Base-by-base conservation (phyloP, 2,888 invertebrate species). In the Apamea crenata region DNA sequence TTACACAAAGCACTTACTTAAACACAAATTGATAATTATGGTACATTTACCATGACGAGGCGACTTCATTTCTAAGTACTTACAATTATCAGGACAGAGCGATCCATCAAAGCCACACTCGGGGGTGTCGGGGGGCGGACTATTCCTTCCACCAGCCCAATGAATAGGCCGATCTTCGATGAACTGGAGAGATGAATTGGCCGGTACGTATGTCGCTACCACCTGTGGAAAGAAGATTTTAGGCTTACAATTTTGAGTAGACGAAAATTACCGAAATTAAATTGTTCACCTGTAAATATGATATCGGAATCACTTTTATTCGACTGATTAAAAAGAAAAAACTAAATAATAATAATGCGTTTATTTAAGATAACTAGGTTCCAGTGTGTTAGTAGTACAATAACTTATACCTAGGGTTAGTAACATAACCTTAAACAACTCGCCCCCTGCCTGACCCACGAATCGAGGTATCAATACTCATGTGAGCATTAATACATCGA, bases 51-150 rank as follows among this genome's bases (percentile, higher is more conserved):
- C 25, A n/a, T n/a, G n/a, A 36, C 5, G 2, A n/a, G 32, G n/a
- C 1, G 12, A 71, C 7, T 21, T 59, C 6, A n/a, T 40, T 25
- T 50, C 10, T 68, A 94, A 97, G 47, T 77, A 89, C 89, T 97
- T 93, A 98, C 98, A 98, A 93, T 98, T 98, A 95, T 98, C 98
- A 8, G 99, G 99, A 94, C 99, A 99, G 80, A 98, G 97, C 0
- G 99, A 98, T 67, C 98, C 98, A 93, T 99, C 99, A 93, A 98
- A 99, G 61, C 99, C 99, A 94, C 99, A 99, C 81, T 97, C 97
- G 0, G 99, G 99, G 4, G 98, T 98, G 95, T 99, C 99, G 0
- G 98, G 98, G 0, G 99, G 99, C 0, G 99, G 99, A 0, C 97
- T 97, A 0, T 95, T 94, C 68, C 98, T 96, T 10, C 98, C 98